Conservation (phyloP, 2,113 vertebrate genomes). For the Clupea harengus region DNA sequence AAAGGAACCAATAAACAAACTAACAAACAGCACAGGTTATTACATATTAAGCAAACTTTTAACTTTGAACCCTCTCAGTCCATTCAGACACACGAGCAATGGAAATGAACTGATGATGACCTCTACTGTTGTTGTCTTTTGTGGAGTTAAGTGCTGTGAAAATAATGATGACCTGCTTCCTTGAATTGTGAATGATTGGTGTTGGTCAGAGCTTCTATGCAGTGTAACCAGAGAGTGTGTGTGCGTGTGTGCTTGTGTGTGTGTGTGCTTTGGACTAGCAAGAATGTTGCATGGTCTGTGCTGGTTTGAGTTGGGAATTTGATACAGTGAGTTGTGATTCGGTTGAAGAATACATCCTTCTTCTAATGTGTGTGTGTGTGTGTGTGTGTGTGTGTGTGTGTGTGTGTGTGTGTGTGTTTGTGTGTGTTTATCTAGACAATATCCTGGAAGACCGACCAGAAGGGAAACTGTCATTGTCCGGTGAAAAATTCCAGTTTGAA, state of each 20-base stretch:
- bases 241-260: background rate
- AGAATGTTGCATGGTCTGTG: background rate
- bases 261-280: background rate
- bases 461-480: constrained; percentile 74
- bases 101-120: background rate
- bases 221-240: background rate
- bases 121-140: background rate
- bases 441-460: constrained; percentile 95
- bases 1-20: background rate
- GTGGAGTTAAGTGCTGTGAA: background rate
- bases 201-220: background rate
- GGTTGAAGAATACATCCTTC: background rate
- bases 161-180: background rate
- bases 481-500: constrained; percentile 91
- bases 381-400: background rate
- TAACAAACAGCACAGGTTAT: background rate
- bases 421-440: constrained; percentile 77
- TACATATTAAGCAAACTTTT: background rate
- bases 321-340: background rate
- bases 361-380: background rate
- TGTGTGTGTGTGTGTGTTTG: background rate
- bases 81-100: background rate
- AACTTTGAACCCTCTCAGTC: background rate
- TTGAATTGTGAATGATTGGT: background rate
- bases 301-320: background rate